phyloP scores from a whole-genome alignment of 1,140 invertebrate species.

The Caenorhabditis briggsae region DNA sequence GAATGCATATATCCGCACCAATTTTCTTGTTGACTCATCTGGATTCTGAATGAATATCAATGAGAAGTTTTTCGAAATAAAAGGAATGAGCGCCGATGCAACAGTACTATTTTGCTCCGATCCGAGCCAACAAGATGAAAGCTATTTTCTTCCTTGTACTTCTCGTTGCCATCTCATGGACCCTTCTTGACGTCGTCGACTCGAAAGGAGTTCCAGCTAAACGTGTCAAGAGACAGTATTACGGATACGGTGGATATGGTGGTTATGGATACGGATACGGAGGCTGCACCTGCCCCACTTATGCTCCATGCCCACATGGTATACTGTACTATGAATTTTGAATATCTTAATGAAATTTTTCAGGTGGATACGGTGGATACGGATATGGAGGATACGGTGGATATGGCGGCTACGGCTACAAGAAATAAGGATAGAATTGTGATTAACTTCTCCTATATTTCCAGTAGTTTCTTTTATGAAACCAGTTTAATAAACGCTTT shows the following conservation, averaged over 20 bases:
- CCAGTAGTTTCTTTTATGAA: not conserved
- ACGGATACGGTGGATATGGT: slow-evolving; percentile 8
- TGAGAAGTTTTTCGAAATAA: not conserved
- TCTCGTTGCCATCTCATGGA: slow-evolving; percentile 50
- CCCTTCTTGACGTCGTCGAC: slow-evolving; percentile 38
- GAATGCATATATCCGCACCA: not conserved
- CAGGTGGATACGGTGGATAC: slow-evolving; percentile 26
- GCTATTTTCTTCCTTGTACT: slow-evolving; percentile 44
- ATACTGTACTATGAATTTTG: not conserved
- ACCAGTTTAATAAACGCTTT: slow-evolving; percentile 4
- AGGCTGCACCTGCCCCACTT: slow-evolving; percentile 36
- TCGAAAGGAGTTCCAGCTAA: slow-evolving; percentile 48
- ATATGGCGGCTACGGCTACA: slow-evolving; percentile 42
- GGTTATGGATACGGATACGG: slow-evolving; percentile 43
- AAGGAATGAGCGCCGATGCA: not conserved
- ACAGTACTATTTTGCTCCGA: slow-evolving; percentile 25
- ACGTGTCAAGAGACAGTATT: slow-evolving; percentile 43
- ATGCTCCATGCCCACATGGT: slow-evolving; percentile 46
- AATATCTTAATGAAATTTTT: not conserved
- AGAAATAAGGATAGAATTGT: slow-evolving; percentile 26
- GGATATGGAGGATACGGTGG: slow-evolving; percentile 24
- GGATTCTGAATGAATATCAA: not conserved
- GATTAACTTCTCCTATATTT: slow-evolving; percentile 23
- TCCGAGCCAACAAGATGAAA: slow-evolving; percentile 8
- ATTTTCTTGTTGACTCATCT: slow-evolving; percentile 9